phyloP scores from a whole-genome alignment of 2,888 invertebrate genomes.

The Mantis religiosa region DNA sequence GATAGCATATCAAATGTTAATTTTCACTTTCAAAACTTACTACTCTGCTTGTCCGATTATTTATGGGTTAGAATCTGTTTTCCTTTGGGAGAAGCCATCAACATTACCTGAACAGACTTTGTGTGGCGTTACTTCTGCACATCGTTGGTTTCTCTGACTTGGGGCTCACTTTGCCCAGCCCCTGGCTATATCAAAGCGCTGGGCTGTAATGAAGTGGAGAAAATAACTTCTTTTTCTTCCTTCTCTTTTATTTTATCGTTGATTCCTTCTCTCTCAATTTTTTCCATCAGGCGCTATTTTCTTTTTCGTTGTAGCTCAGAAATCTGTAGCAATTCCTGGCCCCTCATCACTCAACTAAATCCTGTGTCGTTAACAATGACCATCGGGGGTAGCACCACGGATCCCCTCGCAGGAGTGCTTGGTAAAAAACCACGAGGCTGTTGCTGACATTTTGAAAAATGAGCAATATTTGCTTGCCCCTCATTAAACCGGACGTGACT shows the following conservation, averaged over 20 bases:
- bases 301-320: background rate
- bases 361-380: slow-evolving; percentile 5
- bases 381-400: background rate
- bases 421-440: background rate
- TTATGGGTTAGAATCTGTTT: too few species aligned
- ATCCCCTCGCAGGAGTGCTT: background rate
- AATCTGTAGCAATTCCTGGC: background rate
- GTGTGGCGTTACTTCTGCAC: too few species aligned
- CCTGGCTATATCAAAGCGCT: background rate
- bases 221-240: slow-evolving; percentile 10
- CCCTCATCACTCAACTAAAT: background rate
- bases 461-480: background rate
- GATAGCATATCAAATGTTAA: too few species aligned
- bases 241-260: background rate
- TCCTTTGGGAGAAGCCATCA: too few species aligned
- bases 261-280: background rate
- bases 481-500: background rate
- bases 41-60: too few species aligned
- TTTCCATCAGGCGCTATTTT: background rate
- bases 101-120: too few species aligned
- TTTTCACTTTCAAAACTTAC: too few species aligned
- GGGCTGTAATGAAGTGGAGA: slow-evolving; percentile 19
- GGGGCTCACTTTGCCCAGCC: background rate
- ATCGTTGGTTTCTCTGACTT: background rate
- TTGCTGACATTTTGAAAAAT: slow-evolving; percentile 10